Base-by-base conservation (phyloP, 1,140 invertebrate species). In the Riptortus pedestris region DNA sequence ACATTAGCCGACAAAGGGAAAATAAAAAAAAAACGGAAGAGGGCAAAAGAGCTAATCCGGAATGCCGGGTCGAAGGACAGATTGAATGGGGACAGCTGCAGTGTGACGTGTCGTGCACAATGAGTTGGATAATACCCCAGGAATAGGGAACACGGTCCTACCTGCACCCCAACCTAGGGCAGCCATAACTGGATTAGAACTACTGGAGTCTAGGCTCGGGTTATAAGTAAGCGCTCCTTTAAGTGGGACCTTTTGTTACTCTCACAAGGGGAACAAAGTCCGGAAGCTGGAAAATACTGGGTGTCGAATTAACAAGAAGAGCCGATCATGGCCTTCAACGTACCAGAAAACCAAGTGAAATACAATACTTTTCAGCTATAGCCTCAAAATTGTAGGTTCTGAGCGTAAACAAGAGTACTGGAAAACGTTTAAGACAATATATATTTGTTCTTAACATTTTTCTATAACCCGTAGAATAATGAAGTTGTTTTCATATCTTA, bases 1-100 rank as follows among this genome's bases (percentile, higher is more conserved):
- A 20, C n/a, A 55, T 2, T 27, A 24, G 51, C 51, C 51, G 51
- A 55, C 51, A 55, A 55, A 55, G 24, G 31, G 31, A 38, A 14
- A 38, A 38, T 38, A 38, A 38, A 38, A 14, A 38, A 38, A 38
- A 14, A 14, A 38, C 5, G 31, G 14, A 38, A 38, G 31, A 38
- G 14, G 31, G 5, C 31, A 7, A 14, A 38, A 14, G 31, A 38
- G 31, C 5, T 38, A 14, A 14, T 7, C 5, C 5, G 5, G 5
- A 38, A 38, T 38, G 5, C 31, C 31, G 31, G 31, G 14, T 38
- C 5, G 31, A 14, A 38, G 14, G 31, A 38, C 5, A 38, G 31
- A 38, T 7, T 38, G 31, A 14, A 7, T 38, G 31, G 31, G 31
- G 31, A 38, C 31, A 38, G 31, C 31, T 38, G 31, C 14, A 7